Base-by-base conservation (phyloP, 2,888 invertebrate species). In the Ecdyonurus torrentis region DNA sequence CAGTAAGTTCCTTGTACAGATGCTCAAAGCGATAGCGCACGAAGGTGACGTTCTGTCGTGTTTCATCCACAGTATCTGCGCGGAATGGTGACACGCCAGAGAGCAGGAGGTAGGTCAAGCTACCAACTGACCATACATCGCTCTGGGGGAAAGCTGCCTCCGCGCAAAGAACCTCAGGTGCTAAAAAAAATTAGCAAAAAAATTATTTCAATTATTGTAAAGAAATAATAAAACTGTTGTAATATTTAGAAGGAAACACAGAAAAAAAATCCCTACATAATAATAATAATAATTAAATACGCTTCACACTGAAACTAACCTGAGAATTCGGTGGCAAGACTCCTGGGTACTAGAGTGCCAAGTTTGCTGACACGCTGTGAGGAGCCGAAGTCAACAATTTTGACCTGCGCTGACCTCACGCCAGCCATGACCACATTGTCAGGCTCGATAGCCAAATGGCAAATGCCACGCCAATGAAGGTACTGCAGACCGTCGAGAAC, bases 61-160 rank as follows among this genome's bases (percentile, higher is more conserved):
- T 93, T 74, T 96, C 95, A 22, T 84, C 81, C 64, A 87, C 86
- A 69, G 87, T 86, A 2, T 78, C 78, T 2, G 94, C 96, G 65
- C 82, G 80, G 84, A 94, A 99, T 59, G 98, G 95, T 62, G 95
- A 88, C 64, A 84, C 85, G 19, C 97, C 98, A 2, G 95, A 95
- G 67, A 99, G 76, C 78, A 99, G 81, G 58, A 96, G 81, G 77
- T 98, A 99, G 0, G 91, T 81, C 3, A 98, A 78, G 15, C 91
- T 91, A 62, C 96, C 98, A 61, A 98, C 82, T 22, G 91, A 88
- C 99, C 98, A 99, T 70, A 98, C 86, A 76, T 99, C 99, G 2
- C 91, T 89, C 74, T 92, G 91, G 1, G 89, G 89, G 74, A 86
- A 89, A 37, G 92, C 88, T 3, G 88, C 84, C 75, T 95, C 94